phyloP scores from a whole-genome alignment of 2,797 vertebrate genomes.

The Crypturellus tataupa region DNA sequence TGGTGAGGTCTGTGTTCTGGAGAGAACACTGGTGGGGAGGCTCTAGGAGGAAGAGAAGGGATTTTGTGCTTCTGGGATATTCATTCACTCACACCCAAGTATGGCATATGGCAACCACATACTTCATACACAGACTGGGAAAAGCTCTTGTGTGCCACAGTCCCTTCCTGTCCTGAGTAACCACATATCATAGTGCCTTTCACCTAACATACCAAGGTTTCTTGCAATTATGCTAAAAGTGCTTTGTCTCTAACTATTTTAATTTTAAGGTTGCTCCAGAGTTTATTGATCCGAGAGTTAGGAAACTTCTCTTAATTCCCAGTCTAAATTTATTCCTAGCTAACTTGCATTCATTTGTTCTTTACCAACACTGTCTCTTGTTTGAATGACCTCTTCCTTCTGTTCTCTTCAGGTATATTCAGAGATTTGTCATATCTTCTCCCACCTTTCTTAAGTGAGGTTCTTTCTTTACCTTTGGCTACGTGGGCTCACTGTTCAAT shows the following conservation, averaged over 20 bases:
- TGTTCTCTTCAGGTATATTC: background rate
- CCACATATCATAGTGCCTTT: background rate
- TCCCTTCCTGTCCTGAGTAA: background rate
- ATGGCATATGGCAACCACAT: background rate
- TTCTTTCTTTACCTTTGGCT: background rate
- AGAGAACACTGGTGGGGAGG: background rate
- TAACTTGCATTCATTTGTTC: background rate
- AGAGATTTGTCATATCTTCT: background rate
- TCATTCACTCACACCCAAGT: background rate
- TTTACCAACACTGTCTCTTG: background rate
- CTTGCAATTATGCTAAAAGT: background rate
- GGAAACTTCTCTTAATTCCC: background rate
- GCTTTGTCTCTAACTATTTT: background rate
- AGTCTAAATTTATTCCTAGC: background rate
- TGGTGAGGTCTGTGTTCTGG: background rate
- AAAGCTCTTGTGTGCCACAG: background rate
- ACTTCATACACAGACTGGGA: background rate
- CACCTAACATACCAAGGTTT: background rate
- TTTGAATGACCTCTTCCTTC: background rate
- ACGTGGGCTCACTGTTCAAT: background rate
- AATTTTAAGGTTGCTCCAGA: background rate
- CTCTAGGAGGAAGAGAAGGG: conserved; percentile 21
- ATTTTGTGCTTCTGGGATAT: conserved; percentile 12
- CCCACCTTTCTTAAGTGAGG: background rate
- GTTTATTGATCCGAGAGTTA: background rate